Evolutionary conservation across 2,113 vertebrate genomes (phyloP), one percentile per base, ranked within the genome.

Genomic region (Neodontobutis hainanensis): DNA sequence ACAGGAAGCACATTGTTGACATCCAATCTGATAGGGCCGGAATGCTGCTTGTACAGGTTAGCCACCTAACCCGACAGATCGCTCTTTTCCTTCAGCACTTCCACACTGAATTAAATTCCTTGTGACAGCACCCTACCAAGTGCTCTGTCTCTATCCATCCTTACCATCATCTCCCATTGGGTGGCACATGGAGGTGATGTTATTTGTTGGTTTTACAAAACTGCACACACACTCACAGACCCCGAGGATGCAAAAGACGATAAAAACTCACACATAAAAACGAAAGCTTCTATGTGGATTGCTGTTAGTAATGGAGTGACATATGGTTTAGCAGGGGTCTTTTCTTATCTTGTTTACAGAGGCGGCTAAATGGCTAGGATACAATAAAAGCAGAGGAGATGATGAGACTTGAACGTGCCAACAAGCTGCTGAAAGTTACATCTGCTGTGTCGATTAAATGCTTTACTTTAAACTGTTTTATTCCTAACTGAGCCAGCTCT

Each of bases 171-270:
- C 65, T 76, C 66, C 57, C 61, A 63, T 49, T 68, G 11, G 74
- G 55, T 73, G 60, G 44, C 40, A 46, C 42, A 74, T 63, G 75
- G 62, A 81, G 79, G 78, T 72, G 72, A 70, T 82, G 72, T 45
- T 75, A 81, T 82, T 81, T 43, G 11, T 61, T 53, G 61, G 49
- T 77, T 32, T 75, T 69, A 73, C 83, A 68, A 86, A 81, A 81
- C 59, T 80, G 46, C 3, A 44, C 8, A 50, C 48, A 59, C 60
- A 73, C 50, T 50, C 69, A 11, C 65, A 70, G 59, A 62, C 65
- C 69, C 45, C 32, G 34, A 53, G 47, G 49, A 61, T 80, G 65
- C 47, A 73, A 38, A 70, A 61, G 63, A 80, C 68, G 76, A 81
- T 75, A 80, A 72, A 74, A 71, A 61, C 14, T 65, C 55, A 34